Conservation (phyloP, 2,888 invertebrate species). For the Eucera pruinosa region DNA sequence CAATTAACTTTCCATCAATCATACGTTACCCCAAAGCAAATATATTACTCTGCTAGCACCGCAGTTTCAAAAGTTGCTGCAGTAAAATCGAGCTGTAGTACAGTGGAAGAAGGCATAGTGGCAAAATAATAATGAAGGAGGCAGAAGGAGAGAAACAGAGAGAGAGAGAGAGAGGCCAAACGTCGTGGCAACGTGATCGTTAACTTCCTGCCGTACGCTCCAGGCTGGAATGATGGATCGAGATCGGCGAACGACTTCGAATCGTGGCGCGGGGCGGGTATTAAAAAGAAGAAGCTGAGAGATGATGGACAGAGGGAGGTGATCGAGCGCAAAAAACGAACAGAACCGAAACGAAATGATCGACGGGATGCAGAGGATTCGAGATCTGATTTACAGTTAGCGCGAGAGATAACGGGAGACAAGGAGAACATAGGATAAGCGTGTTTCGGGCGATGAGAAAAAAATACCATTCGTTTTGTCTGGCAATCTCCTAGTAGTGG, state of each 20-base stretch:
- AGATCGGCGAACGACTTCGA: conserved; percentile 16
- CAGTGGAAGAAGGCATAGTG: not conserved
- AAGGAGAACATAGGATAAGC: conserved; percentile 4
- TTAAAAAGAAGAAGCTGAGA: conserved; percentile 2
- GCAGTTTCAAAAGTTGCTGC: too few relatives aligned
- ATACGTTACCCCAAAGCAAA: too few relatives aligned
- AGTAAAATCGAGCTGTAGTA: too few relatives aligned
- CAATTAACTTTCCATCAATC: conserved; percentile 13
- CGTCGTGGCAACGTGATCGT: conserved; percentile 21
- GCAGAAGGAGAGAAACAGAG: not conserved
- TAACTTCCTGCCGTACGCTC: conserved; percentile 13
- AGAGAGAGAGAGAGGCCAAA: not conserved
- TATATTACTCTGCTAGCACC: too few relatives aligned
- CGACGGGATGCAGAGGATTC: conserved; percentile 24
- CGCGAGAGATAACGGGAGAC: conserved; percentile 53
- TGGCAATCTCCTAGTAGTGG: not conserved
- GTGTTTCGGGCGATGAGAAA: conserved; percentile 23
- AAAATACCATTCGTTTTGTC: conserved; percentile 30
- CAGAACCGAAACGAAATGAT: conserved; percentile 48
- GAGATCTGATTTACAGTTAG: conserved; percentile 58
- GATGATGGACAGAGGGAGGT: not conserved
- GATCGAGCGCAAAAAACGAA: conserved; percentile 6
- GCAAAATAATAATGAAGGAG: not conserved
- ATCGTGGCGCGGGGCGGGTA: not conserved
- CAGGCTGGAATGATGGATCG: conserved; percentile 28